Evolutionary conservation across 2,888 invertebrate species (phyloP).

Genomic region (Frankliniella fusca): DNA sequence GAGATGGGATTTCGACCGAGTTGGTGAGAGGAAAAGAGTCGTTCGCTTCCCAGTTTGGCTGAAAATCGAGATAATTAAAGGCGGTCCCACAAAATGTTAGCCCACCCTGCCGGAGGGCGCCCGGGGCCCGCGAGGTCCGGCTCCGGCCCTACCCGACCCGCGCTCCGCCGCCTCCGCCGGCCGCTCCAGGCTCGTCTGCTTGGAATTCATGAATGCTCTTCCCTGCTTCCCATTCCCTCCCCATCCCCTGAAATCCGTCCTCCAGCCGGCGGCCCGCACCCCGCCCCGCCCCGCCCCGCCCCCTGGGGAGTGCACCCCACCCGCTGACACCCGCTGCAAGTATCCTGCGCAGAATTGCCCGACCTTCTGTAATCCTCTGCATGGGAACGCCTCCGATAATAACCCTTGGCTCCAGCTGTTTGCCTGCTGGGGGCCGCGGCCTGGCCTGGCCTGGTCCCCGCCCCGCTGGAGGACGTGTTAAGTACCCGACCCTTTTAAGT

Average conservation of each 20-base stretch:
- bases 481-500: too few relatives aligned
- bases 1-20: too few relatives aligned
- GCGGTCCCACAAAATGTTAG: too few relatives aligned
- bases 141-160: too few relatives aligned
- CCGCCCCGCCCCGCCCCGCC: neutral
- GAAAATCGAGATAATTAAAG: too few relatives aligned
- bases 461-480: too few relatives aligned
- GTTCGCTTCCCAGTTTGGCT: too few relatives aligned
- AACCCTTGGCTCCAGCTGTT: neutral
- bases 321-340: neutral
- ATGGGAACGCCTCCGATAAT: neutral
- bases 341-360: neutral
- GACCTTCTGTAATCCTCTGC: neutral
- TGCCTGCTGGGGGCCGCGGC: neutral
- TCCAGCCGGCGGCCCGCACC: too few relatives aligned
- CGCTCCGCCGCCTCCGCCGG: neutral
- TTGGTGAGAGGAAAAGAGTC: too few relatives aligned
- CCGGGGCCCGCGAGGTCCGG: too few relatives aligned
- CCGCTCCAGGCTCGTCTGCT: neutral
- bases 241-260: neutral
- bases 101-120: too few relatives aligned
- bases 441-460: too few relatives aligned
- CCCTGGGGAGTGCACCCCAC: neutral
- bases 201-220: conserved; percentile 3
- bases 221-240: neutral